Evolutionary conservation across 37 sponge, comb jelly and placozoan species (phyloP).

Genomic region (Hexactinellida sp.): DNA sequence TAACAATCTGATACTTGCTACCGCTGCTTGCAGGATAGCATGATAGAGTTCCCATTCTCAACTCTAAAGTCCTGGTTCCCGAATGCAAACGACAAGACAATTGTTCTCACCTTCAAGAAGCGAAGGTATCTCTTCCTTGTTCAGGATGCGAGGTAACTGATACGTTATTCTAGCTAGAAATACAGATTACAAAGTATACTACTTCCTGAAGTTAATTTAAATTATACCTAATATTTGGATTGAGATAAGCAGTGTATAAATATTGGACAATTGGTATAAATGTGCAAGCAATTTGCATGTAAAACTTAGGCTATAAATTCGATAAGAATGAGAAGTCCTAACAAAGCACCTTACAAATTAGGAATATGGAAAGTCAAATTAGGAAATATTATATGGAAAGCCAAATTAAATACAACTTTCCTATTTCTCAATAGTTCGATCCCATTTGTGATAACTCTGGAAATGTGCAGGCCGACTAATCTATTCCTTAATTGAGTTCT

Average conservation of each 20-base stretch:
- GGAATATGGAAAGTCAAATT: no score
- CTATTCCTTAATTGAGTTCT: no score
- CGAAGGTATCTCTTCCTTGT: background rate
- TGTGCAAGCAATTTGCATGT: no score
- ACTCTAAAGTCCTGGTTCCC: constrained; percentile 8
- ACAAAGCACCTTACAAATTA: no score
- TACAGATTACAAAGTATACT: no score
- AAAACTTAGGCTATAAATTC: no score
- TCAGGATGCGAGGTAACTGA: background rate
- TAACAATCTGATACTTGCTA: background rate
- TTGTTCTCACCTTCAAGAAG: background rate
- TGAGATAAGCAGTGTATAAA: no score
- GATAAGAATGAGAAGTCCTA: no score
- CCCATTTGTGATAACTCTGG: no score
- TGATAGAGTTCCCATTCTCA: background rate
- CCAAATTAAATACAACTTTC: background rate
- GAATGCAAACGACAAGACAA: background rate
- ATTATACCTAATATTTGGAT: background rate
- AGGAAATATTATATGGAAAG: background rate
- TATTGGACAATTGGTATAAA: no score
- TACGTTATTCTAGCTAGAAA: background rate
- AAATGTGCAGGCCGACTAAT: no score
- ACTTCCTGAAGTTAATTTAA: background rate
- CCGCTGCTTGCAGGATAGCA: background rate
- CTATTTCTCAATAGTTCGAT: no score